Percentiles rank a stretch among this genome's conserved stretches.
Conservation (phyloP, 2,113 vertebrate genomes). For the Oreochromis niloticus region DNA sequence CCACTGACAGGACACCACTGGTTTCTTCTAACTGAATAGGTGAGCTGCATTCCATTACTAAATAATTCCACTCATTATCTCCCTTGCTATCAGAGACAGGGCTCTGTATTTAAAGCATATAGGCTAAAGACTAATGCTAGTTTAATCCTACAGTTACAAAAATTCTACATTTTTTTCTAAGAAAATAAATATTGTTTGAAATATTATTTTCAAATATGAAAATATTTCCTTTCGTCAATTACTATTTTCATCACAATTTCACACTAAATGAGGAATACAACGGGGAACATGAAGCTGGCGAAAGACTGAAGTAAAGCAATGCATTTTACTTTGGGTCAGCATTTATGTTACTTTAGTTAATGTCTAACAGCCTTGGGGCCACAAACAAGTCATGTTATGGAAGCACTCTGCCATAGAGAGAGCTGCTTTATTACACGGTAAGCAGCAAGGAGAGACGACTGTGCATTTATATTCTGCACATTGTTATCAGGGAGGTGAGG, state of each 20-base stretch:
- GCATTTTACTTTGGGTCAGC: slow-evolving; percentile 41
- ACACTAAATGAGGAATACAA: not conserved
- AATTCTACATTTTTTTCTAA: not conserved
- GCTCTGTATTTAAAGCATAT: not conserved
- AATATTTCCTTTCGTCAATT: not conserved
- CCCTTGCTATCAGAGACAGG: not conserved
- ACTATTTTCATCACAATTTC: slow-evolving; percentile 17
- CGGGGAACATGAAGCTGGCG: not conserved
- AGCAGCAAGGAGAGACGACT: not conserved
- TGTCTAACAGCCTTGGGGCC: slow-evolving; percentile 1
- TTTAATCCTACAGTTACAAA: not conserved
- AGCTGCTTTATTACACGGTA: slow-evolving; percentile 25
- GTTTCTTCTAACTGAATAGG: slow-evolving; percentile 8
- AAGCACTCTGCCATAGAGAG: slow-evolving; percentile 3
- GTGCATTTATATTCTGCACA: slow-evolving; percentile 23
- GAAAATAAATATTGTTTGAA: not conserved
- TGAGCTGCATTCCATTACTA: not conserved
- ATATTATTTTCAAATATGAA: not conserved
- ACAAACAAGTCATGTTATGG: slow-evolving; percentile 1
- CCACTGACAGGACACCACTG: slow-evolving; percentile 8
- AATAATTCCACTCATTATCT: slow-evolving; percentile 43
- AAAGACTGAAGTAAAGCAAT: slow-evolving; percentile 25
- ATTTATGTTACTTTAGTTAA: slow-evolving; percentile 32
- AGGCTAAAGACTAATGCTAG: not conserved
- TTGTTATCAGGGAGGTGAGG: not conserved